Evolutionary conservation across 2,888 invertebrate genomes (phyloP), one percentile per base, ranked within the genome.

Genomic region (Volucella bombylans): DNA sequence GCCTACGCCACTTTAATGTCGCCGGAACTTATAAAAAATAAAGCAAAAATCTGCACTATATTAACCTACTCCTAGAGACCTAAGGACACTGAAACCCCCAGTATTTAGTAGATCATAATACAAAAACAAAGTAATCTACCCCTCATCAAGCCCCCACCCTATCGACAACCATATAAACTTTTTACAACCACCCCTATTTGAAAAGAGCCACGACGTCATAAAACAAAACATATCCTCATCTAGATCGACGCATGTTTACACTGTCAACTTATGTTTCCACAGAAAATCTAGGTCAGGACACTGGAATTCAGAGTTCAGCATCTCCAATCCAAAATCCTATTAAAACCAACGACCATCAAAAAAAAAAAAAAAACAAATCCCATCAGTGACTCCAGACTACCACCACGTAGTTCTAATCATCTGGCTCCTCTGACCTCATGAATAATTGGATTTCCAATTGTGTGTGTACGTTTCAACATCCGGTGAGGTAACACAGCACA

Each of bases 401-500:
- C 52, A 23, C 23, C 23, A 23, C 23, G 23, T 23, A 23, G 23
- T 23, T 54, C 45, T 61, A 47, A 52, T 52, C 71, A 54, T 23
- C 45, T 45, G 39, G 39, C 50, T 73, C 47, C 41, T 14, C n/a
- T 69, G 74, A 78, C 69, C 78, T 79, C 57, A 79, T 65, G 74
- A 78, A 78, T 79, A 83, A 83, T 79, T 83, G 65, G 68, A 83
- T 79, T 69, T 47, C 52, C 47, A 49, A 50, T 45, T 54, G 39
- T 67, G 11, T 68, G 47, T 61, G 38, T 52, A 55, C 10, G 14
- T 23, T 12, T n/a, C 49, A 18, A 52, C 45, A 57, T 55, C 39
- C 38, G 55, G 39, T 49, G 57, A 55, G 23, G 23, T 23, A 23
- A 23, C 23, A 23, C 4, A 2, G 78, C 78, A 57, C 82, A 82